Evolutionary conservation across 2,797 vertebrate genomes (phyloP).

Genomic region (Graptemys geographica): DNA sequence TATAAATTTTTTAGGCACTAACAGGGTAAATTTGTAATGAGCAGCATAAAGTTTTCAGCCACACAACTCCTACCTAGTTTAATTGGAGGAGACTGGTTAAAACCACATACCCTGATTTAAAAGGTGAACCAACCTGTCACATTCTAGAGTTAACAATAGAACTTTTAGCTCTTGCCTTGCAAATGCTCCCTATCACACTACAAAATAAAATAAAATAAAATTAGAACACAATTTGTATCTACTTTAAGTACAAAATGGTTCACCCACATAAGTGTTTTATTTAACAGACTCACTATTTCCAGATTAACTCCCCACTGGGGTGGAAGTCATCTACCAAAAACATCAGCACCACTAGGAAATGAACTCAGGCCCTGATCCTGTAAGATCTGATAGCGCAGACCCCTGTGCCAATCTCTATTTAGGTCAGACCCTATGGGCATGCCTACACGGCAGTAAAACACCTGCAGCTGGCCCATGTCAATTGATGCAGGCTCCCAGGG

Average conservation of each 20-base stretch:
- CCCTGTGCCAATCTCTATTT: background rate
- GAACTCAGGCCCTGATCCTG: background rate
- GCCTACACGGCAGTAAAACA: background rate
- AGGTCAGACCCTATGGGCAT: background rate
- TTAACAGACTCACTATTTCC: background rate
- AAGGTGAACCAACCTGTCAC: background rate
- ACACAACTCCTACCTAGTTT: background rate
- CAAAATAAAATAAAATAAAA: background rate
- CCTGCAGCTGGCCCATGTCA: background rate
- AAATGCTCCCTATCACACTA: background rate
- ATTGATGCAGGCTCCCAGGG: background rate
- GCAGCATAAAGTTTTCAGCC: background rate
- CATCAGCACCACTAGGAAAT: background rate
- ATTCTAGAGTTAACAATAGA: background rate
- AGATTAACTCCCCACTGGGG: background rate
- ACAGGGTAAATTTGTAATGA: background rate
- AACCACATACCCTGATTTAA: background rate
- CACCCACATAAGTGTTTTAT: background rate
- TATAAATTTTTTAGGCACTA: background rate
- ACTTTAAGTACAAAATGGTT: conserved; percentile 5
- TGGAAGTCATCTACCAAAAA: background rate
- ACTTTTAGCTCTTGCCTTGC: conserved; percentile 20
- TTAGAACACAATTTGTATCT: background rate
- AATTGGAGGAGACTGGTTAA: conserved; percentile 1
- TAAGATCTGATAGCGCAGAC: background rate